Evolutionary conservation across 2,888 invertebrate species (phyloP), one percentile per base, ranked within the genome.

Genomic region (Drosophila paranaensis): DNA sequence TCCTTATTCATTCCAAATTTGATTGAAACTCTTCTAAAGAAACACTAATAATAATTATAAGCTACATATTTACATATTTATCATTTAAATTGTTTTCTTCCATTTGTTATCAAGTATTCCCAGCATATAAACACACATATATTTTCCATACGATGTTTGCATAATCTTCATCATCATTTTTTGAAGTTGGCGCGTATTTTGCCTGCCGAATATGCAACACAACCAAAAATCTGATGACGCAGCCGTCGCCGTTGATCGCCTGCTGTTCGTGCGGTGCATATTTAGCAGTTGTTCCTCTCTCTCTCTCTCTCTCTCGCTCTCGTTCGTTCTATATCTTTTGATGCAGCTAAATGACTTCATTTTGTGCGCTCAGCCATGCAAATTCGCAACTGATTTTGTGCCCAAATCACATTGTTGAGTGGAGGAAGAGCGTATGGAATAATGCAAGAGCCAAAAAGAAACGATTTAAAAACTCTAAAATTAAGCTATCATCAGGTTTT

Each of bases 401-500:
- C 82, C 80, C 61, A 89, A 85, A 89, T 85, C 88, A 89, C 84
- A 89, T 79, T 77, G 80, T 77, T 72, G 60, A 57, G 25, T 9
- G 35, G 20, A 11, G 57, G 14, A 25, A 10, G 46, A 60, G 60
- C 60, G 68, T 68, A 57, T 74, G 72, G 74, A 77, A 88, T 55
- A 58, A 77, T 79, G 74, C 71, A 87, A 58, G 50, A 77, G 74
- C 66, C 84, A 60, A 58, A 79, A 74, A 65, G 67, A 74, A 82
- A 63, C 84, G 84, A 85, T 89, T 88, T 85, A 72, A 89, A 85
- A 86, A 82, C 90, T 88, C 83, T 88, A 82, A 85, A 89, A 85
- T 85, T 89, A 85, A 85, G 90, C 90, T 67, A 85, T 85, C 88
- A 86, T 89, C 88, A 89, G 90, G 74, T 85, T 89, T 89, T 78